phyloP scores from a whole-genome alignment of 2,888 invertebrate species.

The Drosophila ochracea region DNA sequence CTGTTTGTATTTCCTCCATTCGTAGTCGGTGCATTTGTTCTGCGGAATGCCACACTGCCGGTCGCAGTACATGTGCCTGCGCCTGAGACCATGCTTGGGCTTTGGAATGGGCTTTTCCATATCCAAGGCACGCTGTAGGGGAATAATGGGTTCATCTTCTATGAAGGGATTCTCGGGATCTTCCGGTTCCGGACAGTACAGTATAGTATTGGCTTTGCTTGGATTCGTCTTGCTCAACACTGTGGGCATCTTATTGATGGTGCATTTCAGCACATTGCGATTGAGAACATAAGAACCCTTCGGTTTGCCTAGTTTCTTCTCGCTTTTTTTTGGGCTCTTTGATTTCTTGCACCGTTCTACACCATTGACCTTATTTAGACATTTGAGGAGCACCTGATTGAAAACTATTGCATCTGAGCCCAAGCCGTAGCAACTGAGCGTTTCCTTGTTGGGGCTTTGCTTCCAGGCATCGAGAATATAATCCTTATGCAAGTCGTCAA shows the following conservation, averaged over 20 bases:
- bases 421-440: conserved; percentile 53
- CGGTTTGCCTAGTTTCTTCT: conserved; percentile 14
- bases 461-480: conserved; percentile 53
- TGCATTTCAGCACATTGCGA: conserved; percentile 25
- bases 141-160: background rate
- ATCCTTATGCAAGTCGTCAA: conserved; percentile 9
- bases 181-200: conserved; percentile 28
- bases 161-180: conserved; percentile 34
- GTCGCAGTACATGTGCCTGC: conserved; percentile 42
- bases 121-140: conserved; percentile 18
- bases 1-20: conserved; percentile 50
- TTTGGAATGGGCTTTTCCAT: conserved; percentile 25
- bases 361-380: conserved; percentile 43
- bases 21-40: conserved; percentile 53
- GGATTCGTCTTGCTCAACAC: conserved; percentile 29
- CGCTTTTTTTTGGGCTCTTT: background rate
- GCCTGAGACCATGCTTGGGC: conserved; percentile 35
- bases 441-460: conserved; percentile 52
- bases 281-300: conserved; percentile 55
- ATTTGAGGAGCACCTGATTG: conserved; percentile 37
- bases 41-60: conserved; percentile 25
- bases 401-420: conserved; percentile 25
- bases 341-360: background rate
- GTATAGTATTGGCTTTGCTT: conserved; percentile 37
- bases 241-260: conserved; percentile 54